phyloP scores from a whole-genome alignment of 2,888 invertebrate genomes.

The Geophilus truncorum region DNA sequence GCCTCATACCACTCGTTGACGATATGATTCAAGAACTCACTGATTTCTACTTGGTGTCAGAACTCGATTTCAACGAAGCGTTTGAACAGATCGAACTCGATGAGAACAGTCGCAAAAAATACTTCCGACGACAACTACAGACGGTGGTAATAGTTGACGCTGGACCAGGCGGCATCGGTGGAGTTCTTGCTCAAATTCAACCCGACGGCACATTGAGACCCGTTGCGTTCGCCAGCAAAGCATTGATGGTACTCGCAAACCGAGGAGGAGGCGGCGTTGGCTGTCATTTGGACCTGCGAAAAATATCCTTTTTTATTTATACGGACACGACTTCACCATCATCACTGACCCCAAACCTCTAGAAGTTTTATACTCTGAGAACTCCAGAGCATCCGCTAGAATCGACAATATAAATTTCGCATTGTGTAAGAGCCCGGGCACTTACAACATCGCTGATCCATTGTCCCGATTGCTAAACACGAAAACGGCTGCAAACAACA shows the following conservation, averaged over 20 bases:
- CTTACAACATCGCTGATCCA: too few species aligned
- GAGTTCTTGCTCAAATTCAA: neutral
- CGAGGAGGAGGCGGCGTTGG: conserved; percentile 30
- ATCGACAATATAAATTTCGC: too few species aligned
- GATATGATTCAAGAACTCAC: neutral
- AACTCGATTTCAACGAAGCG: neutral
- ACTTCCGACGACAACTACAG: neutral
- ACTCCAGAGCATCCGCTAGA: too few species aligned
- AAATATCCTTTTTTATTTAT: conserved; percentile 32
- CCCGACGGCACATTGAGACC: neutral
- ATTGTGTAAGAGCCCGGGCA: too few species aligned
- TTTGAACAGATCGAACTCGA: neutral
- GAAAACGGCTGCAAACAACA: neutral
- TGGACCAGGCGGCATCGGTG: neutral
- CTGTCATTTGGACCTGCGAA: conserved; percentile 34
- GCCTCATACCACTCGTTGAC: neutral
- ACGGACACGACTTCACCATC: conserved; percentile 11
- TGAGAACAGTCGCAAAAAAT: neutral
- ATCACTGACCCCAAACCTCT: conserved; percentile 33
- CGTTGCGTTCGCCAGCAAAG: neutral
- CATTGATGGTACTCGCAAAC: conserved; percentile 32
- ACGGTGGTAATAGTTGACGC: neutral
- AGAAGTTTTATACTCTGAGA: neutral
- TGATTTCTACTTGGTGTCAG: neutral
- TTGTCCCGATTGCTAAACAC: neutral